A percentile compares a stretch with the other conserved stretches of the same genome.
These are phyloP conservation scores for Podarcis muralis DNA, from an alignment of 2,113 vertebrate genomes.

Conservation along the genomic window DNA sequence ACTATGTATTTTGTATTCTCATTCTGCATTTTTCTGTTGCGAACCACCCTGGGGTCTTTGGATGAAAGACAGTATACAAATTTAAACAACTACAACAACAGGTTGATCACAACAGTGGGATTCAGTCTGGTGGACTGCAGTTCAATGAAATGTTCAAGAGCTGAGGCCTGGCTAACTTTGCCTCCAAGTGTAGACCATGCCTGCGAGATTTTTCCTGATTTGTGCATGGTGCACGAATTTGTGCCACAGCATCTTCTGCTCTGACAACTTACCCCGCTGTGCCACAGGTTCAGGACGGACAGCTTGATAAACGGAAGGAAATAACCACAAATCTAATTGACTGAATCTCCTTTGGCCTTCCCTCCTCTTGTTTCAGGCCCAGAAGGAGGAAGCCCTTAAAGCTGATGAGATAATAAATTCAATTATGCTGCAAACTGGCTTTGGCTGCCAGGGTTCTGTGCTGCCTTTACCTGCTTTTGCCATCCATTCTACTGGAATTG, in stretches of 20 bases:
- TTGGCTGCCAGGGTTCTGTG: constrained; percentile 62
- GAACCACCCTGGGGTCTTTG: no score
- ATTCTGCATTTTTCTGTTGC: no score
- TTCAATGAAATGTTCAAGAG: no score
- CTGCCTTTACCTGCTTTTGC: constrained; percentile 66
- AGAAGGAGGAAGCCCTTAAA: constrained; percentile 62
- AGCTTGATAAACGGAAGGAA: constrained; percentile 47
- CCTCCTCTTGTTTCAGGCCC: constrained; percentile 60
- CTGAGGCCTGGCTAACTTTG: no score
- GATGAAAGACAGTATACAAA: no score
- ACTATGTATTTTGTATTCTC: no score
- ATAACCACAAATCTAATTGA: constrained; percentile 64
- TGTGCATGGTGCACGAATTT: constrained; percentile 22
- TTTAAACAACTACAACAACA: no score
- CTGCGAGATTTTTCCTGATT: background rate
- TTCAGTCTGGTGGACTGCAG: background rate
- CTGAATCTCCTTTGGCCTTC: constrained; percentile 57
- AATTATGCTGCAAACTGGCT: constrained; percentile 64
- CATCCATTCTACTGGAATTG: constrained; percentile 65
- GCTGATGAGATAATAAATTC: constrained; percentile 68
- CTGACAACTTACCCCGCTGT: constrained; percentile 46
- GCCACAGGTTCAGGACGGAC: constrained; percentile 53
- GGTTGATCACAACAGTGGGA: background rate
- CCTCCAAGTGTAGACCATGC: background rate
- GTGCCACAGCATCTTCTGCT: constrained; percentile 36